phyloP scores from a whole-genome alignment of 2,113 vertebrate species.

The Percopsis transmontana region DNA sequence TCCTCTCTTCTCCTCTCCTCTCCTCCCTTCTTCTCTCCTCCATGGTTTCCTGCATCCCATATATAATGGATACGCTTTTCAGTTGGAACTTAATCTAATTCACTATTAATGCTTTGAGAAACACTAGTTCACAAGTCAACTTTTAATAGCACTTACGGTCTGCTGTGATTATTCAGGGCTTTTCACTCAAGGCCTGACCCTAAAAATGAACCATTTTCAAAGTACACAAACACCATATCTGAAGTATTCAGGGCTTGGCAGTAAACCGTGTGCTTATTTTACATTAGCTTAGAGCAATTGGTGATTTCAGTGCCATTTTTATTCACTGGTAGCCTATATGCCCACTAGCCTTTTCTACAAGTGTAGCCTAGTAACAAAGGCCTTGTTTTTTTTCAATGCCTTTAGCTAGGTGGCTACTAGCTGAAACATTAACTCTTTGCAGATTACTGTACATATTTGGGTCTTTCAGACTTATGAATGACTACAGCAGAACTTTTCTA shows the following conservation, averaged over 20 bases:
- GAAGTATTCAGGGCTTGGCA: not conserved
- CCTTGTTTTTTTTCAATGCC: too few species aligned
- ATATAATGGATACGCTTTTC: constrained; percentile 24
- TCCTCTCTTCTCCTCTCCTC: not conserved
- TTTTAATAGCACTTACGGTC: constrained; percentile 36
- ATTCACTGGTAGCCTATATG: too few species aligned
- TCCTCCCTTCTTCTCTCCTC: not conserved
- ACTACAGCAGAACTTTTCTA: too few species aligned
- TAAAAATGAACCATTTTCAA: constrained; percentile 8
- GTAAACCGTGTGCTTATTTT: too few species aligned
- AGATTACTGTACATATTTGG: too few species aligned
- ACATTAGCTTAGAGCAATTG: too few species aligned
- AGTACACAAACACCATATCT: not conserved
- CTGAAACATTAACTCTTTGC: too few species aligned
- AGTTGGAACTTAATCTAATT: constrained; percentile 38
- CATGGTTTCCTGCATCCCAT: constrained; percentile 4
- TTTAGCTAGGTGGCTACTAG: too few species aligned
- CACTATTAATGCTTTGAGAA: constrained; percentile 40
- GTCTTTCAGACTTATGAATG: too few species aligned
- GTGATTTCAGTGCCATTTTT: too few species aligned
- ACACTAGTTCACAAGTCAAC: constrained; percentile 22
- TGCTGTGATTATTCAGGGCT: not conserved
- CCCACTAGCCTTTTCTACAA: too few species aligned
- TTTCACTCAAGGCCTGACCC: constrained; percentile 25
- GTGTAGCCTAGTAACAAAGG: too few species aligned